Percentiles rank a stretch among this genome's conserved stretches.
Conservation (phyloP, 2,888 invertebrate genomes). For the Lasioglossum calceatum region DNA sequence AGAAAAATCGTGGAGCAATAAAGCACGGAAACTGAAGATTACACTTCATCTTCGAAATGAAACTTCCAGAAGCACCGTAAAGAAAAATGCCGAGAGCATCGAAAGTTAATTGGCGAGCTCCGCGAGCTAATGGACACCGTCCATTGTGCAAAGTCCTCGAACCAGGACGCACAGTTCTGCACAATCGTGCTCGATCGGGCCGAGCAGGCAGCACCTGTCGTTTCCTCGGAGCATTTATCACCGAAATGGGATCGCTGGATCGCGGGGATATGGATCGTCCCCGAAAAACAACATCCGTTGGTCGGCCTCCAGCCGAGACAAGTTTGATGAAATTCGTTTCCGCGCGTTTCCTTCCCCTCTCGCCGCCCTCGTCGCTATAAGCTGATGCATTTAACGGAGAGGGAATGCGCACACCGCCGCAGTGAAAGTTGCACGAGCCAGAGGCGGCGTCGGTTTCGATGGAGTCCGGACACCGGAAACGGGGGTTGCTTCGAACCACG, state of each 20-base stretch:
- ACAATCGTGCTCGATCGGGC: background rate
- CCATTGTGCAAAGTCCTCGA: background rate
- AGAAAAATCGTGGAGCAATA: background rate
- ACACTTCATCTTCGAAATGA: background rate
- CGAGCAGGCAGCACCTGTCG: background rate
- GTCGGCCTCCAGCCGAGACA: background rate
- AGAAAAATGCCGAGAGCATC: background rate
- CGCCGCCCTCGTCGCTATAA: slow-evolving; percentile 9
- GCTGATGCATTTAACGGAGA: slow-evolving; percentile 69
- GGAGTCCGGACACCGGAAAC: background rate
- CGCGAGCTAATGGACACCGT: background rate
- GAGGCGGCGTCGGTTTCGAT: background rate
- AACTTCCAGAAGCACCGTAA: background rate
- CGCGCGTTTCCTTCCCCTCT: slow-evolving; percentile 20
- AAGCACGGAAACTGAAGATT: background rate
- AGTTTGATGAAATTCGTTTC: slow-evolving; percentile 50
- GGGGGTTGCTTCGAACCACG: background rate
- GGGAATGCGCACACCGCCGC: slow-evolving; percentile 10
- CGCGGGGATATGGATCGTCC: background rate
- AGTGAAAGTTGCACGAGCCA: background rate
- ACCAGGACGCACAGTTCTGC: background rate
- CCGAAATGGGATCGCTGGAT: slow-evolving; percentile 23
- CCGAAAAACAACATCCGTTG: slow-evolving; percentile 28
- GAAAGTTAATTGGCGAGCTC: background rate
- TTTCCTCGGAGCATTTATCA: slow-evolving; percentile 19